These are phyloP conservation scores for Sceloporus undulatus DNA, from an alignment of 2,113 vertebrate species.

Conservation along the genomic window DNA sequence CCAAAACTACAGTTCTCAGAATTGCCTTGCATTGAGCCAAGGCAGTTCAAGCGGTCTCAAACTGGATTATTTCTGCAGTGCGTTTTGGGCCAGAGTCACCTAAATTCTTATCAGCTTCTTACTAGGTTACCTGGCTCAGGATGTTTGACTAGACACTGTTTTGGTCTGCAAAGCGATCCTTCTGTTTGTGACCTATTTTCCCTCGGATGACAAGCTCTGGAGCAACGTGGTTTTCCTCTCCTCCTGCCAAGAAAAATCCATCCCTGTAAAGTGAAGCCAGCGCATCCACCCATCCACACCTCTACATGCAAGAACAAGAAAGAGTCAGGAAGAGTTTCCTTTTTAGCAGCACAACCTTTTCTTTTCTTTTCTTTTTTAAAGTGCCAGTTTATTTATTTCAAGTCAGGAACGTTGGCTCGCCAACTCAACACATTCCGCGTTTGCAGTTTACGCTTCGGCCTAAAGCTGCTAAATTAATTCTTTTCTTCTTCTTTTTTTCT, in stretches of 20 bases:
- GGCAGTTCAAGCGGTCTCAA: too few relatives aligned
- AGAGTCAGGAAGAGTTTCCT: background rate
- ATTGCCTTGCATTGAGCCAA: too few relatives aligned
- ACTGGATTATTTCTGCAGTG: too few relatives aligned
- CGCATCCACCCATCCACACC: too few relatives aligned
- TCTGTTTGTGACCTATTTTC: background rate
- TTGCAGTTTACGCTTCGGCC: background rate
- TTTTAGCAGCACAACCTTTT: constrained; percentile 27
- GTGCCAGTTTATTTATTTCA: constrained; percentile 11
- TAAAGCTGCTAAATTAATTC: background rate
- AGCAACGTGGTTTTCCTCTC: background rate
- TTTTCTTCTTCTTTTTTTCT: background rate
- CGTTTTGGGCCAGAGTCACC: too few relatives aligned
- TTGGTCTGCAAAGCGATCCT: background rate
- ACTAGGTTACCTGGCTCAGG: background rate
- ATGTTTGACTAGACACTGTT: too few relatives aligned
- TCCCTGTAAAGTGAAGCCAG: too few relatives aligned
- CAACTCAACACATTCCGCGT: background rate
- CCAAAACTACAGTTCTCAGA: too few relatives aligned
- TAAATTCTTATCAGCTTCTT: too few relatives aligned
- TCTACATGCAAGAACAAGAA: background rate
- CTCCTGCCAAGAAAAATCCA: background rate
- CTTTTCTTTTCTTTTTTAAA: background rate
- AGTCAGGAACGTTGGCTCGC: constrained; percentile 2
- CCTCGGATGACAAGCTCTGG: background rate